Evolutionary conservation across 2,113 vertebrate species (phyloP).

Genomic region (Murina feae): DNA sequence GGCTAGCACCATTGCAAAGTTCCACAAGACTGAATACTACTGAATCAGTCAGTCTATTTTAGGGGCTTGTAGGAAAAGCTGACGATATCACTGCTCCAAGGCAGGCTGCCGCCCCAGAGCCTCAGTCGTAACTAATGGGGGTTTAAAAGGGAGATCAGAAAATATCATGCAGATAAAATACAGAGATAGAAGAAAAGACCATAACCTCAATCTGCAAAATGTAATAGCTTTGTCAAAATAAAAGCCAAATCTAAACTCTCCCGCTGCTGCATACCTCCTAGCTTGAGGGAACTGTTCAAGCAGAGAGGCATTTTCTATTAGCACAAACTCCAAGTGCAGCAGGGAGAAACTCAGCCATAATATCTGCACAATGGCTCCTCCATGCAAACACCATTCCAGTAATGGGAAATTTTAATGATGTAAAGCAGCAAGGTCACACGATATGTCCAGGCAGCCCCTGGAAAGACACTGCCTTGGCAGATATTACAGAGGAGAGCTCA

Average conservation of each 20-base stretch:
- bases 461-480: conserved; percentile 73
- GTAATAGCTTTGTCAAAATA: conserved; percentile 75
- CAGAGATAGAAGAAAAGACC: conserved; percentile 69
- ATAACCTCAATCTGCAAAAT: conserved; percentile 72
- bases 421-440: conserved; percentile 79
- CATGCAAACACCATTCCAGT: conserved; percentile 59
- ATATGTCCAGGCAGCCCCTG: conserved; percentile 71
- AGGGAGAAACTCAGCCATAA: conserved; percentile 59
- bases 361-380: conserved; percentile 66
- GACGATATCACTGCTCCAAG: neutral
- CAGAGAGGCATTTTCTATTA: conserved; percentile 74
- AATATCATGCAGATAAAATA: conserved; percentile 71
- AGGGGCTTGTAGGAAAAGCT: conserved; percentile 40
- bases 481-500: conserved; percentile 71
- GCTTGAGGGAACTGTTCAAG: conserved; percentile 53
- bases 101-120: conserved; percentile 55
- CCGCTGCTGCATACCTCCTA: conserved; percentile 52
- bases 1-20: neutral
- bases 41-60: conserved; percentile 45
- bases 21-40: conserved; percentile 30
- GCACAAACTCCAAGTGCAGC: conserved; percentile 42
- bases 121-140: conserved; percentile 50
- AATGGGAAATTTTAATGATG: conserved; percentile 68
- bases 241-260: conserved; percentile 69
- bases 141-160: conserved; percentile 70